phyloP scores from a whole-genome alignment of 2,797 vertebrate species.

The Sebastes trivittatus region DNA sequence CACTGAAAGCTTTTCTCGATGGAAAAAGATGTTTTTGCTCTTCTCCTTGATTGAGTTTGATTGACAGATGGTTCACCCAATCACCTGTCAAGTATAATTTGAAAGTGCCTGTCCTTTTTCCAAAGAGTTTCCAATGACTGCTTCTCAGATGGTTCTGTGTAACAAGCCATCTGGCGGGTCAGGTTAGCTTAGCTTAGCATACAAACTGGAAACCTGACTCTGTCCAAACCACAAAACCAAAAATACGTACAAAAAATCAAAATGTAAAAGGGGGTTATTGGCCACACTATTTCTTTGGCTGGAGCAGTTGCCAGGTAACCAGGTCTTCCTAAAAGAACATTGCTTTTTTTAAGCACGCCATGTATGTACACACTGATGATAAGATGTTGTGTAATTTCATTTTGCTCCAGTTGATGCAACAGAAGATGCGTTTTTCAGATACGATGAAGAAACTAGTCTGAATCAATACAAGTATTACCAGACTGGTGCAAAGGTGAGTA shows the following conservation, averaged over 20 bases:
- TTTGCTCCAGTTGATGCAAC: background rate
- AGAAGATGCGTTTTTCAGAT: background rate
- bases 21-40: background rate
- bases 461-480: background rate
- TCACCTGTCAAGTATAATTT: too few relatives aligned
- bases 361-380: background rate
- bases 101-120: too few relatives aligned
- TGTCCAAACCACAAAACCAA: background rate
- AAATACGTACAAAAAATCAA: background rate
- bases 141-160: background rate
- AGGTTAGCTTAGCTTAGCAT: background rate
- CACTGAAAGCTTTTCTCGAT: background rate
- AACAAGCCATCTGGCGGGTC: too few relatives aligned
- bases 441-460: background rate
- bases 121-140: background rate
- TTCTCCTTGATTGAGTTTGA: background rate
- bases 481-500: background rate
- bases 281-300: background rate
- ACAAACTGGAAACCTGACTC: background rate
- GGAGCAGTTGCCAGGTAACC: background rate
- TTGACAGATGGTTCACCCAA: too few relatives aligned
- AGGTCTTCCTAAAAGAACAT: background rate
- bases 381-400: background rate
- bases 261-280: background rate
- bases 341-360: background rate